Evolutionary conservation across 2,888 invertebrate species (phyloP).

Genomic region (Ophioninae sp.): DNA sequence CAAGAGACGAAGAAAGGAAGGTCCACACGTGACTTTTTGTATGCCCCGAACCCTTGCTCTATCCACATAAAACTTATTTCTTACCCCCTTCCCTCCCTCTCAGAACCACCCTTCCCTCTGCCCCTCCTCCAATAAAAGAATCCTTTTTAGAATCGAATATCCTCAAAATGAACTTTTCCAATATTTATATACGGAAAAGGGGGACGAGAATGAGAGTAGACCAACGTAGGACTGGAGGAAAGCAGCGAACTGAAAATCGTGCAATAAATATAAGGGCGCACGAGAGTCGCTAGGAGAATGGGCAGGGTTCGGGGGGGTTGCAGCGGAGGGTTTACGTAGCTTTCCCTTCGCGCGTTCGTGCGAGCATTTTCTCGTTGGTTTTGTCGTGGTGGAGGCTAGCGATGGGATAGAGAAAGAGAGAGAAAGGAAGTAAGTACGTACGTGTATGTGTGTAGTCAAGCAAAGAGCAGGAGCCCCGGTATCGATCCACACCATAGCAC

Average conservation of each 20-base stretch:
- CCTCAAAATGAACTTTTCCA: neutral
- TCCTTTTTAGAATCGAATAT: neutral
- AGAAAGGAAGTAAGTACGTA: neutral
- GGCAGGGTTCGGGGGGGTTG: neutral
- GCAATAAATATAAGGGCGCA: constrained; percentile 33
- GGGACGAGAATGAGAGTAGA: neutral
- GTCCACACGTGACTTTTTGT: too few species aligned
- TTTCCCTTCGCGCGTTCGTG: constrained; percentile 37
- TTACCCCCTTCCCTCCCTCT: too few species aligned
- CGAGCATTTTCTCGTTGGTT: constrained; percentile 40
- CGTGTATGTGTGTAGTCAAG: neutral
- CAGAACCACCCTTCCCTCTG: too few species aligned
- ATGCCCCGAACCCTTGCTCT: too few species aligned
- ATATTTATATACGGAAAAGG: neutral
- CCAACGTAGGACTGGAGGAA: constrained; percentile 6
- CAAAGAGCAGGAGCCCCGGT: constrained; percentile 28
- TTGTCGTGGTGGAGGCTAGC: constrained; percentile 33
- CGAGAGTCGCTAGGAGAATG: constrained; percentile 28
- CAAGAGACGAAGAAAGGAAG: too few species aligned
- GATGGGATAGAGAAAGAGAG: constrained; percentile 34
- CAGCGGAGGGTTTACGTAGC: neutral
- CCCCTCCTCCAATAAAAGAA: too few species aligned
- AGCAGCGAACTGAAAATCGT: constrained; percentile 21
- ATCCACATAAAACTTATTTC: neutral
- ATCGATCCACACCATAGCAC: constrained; percentile 58